Percentiles rank a stretch among this genome's conserved stretches.
Evolutionary conservation across 2,888 invertebrate species (phyloP).

Genomic region (Stictocephala bisonia): DNA sequence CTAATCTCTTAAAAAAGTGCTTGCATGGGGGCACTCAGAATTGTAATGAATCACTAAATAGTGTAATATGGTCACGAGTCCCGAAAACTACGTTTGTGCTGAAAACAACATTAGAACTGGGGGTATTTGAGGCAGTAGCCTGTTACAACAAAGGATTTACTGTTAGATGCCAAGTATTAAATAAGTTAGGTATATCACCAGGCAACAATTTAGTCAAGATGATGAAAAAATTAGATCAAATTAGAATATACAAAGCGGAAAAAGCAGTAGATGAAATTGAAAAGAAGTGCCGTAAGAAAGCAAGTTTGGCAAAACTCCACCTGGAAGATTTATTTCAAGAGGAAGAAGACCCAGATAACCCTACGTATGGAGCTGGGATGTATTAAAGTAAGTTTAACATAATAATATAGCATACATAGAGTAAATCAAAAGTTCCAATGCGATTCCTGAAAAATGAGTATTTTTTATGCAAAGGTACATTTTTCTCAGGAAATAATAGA

Average conservation of each 20-base stretch:
- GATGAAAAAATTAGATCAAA: conserved; percentile 23
- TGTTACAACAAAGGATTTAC: conserved; percentile 12
- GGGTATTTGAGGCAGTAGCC: conserved; percentile 12
- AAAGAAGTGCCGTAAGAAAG: neutral
- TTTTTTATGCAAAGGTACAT: no score
- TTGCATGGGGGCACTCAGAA: conserved; percentile 33
- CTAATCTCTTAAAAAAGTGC: conserved; percentile 30
- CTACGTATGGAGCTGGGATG: neutral
- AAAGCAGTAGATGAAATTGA: conserved; percentile 16
- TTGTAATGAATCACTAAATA: conserved; percentile 21
- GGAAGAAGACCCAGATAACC: conserved; percentile 5
- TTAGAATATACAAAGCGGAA: conserved; percentile 10
- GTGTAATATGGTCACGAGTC: conserved; percentile 22
- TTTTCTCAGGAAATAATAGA: no score
- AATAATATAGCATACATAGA: no score
- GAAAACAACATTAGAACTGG: neutral
- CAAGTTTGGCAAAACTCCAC: conserved; percentile 5
- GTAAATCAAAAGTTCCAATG: no score
- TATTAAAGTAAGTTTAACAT: no score
- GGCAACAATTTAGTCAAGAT: conserved; percentile 29
- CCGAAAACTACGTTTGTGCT: conserved; percentile 12
- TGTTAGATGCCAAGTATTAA: conserved; percentile 20
- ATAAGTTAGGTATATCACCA: conserved; percentile 19
- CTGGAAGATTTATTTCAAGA: conserved; percentile 11
- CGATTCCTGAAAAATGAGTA: no score